Conservation (phyloP, 2,888 invertebrate genomes). For the Gasteruption jaculator region DNA sequence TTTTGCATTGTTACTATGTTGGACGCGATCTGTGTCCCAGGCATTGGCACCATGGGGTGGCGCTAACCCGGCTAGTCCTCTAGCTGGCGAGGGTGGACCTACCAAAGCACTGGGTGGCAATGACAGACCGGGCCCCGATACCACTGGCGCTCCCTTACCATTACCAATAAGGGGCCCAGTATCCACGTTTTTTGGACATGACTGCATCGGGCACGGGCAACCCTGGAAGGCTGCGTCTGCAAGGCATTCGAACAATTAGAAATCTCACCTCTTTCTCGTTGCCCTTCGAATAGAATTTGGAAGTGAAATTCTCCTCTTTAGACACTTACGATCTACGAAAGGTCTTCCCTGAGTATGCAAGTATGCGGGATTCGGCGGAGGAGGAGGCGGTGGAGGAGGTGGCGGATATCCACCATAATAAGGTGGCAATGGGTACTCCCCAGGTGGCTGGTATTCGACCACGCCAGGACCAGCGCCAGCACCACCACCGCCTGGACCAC, state of each 20-base stretch:
- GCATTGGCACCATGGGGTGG: conserved; percentile 51
- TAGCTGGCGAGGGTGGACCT: conserved; percentile 56
- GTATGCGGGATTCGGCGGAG: conserved; percentile 56
- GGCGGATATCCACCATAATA: conserved; percentile 54
- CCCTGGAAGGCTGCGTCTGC: conserved; percentile 61
- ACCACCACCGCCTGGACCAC: conserved; percentile 50
- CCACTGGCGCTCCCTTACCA: conserved; percentile 66
- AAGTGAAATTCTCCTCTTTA: neutral
- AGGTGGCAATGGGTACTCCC: conserved; percentile 56
- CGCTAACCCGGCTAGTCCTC: conserved; percentile 53
- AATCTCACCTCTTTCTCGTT: too few species aligned
- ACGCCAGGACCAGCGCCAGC: conserved; percentile 50
- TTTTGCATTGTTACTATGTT: too few species aligned
- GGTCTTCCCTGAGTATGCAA: conserved; percentile 49
- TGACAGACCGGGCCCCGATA: conserved; percentile 52
- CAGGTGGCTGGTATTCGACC: conserved; percentile 51
- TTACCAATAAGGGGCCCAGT: conserved; percentile 98
- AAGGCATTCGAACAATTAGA: conserved; percentile 18
- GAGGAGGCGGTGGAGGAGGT: conserved; percentile 54
- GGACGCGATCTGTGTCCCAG: conserved; percentile 56
- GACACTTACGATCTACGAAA: conserved; percentile 47
- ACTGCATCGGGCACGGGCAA: conserved; percentile 88
- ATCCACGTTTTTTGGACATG: conserved; percentile 98
- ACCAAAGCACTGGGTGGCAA: conserved; percentile 53
- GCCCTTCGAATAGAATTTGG: too few species aligned